Evolutionary conservation across 1,140 invertebrate species (phyloP).

Genomic region (Homalodisca vitripennis): DNA sequence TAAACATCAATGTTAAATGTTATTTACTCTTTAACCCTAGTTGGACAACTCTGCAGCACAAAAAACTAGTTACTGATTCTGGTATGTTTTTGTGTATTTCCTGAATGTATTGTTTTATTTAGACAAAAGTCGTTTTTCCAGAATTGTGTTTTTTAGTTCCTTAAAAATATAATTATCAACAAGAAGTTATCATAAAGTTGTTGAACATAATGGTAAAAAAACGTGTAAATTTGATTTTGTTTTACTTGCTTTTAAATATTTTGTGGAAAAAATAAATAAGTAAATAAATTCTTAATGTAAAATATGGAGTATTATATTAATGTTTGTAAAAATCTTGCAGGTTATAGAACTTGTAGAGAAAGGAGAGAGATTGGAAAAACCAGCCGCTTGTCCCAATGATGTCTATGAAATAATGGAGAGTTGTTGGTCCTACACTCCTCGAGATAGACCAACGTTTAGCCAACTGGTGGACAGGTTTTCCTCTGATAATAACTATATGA

Average conservation of each 20-base stretch:
- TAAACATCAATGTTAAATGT: not conserved
- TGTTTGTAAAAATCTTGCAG: constrained; percentile 48
- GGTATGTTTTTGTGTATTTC: not conserved
- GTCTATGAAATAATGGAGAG: constrained; percentile 85
- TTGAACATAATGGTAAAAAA: not conserved
- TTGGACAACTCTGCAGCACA: not conserved
- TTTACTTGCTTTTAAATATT: not conserved
- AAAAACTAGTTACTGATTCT: too few species aligned
- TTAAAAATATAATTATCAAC: not conserved
- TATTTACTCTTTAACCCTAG: not conserved
- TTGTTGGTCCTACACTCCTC: constrained; percentile 84
- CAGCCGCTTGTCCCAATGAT: constrained; percentile 78
- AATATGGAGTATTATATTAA: not conserved
- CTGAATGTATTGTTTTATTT: not conserved
- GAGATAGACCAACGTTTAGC: constrained; percentile 76
- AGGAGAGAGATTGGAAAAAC: constrained; percentile 71
- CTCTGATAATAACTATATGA: constrained; percentile 67
- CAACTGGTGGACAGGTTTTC: constrained; percentile 76
- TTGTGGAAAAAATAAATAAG: not conserved
- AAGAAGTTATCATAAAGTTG: not conserved
- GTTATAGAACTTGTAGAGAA: constrained; percentile 78
- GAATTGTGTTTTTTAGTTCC: too few species aligned
- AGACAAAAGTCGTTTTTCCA: not conserved
- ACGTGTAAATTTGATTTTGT: not conserved
- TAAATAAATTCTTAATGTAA: not conserved